Base-by-base conservation (phyloP, 30 jellyfish, hydroid and myxozoan genomes). In the Cassiopea xamachana region DNA sequence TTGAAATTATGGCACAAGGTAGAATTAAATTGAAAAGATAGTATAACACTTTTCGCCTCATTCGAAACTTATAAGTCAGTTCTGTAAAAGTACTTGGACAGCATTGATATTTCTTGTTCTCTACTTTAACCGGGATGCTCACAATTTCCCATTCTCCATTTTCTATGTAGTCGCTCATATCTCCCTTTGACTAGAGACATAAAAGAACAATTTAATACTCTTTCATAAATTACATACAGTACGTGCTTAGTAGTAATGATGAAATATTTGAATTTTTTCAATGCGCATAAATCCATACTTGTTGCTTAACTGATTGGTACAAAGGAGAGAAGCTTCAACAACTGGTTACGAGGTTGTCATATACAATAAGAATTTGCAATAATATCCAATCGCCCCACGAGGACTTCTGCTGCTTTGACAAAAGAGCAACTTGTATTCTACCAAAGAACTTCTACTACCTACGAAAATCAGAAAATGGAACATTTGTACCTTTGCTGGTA, bases 61-160 rank as follows among this genome's bases (percentile, higher is more conserved):
- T 90, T 71, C 90, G 80, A 18, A 90, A 91, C 70, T 83, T 83
- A 90, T 82, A 83, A 18, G 83, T 77, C 17, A 90, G 74, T 67
- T 90, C 97, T 19, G 97, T 58, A 59, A 82, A 90, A 17, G 97
- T 51, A 45, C 51, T 71, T n/a, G 18, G 39, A 70, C 97, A 90
- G 86, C 97, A 90, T 1, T 81, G 69, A 83, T 90, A 90, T 69
- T 79, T 82, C 82, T 43, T 82, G 64, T 80, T 58, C 19, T n/a
- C 60, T 77, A 59, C 73, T 60, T 77, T 83, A 46, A 84, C 97
- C 27, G 97, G 97, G 60, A 90, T 59, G 74, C 67, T 89, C 50
- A 90, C 83, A 13, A 90, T 90, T 47, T 76, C 92, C 97, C 97
- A 90, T 69, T 90, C 97, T 47, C 97, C 97, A 83, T 89, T 90